phyloP scores from a whole-genome alignment of 2,113 vertebrate genomes.

The Andinoacara biseriatus region DNA sequence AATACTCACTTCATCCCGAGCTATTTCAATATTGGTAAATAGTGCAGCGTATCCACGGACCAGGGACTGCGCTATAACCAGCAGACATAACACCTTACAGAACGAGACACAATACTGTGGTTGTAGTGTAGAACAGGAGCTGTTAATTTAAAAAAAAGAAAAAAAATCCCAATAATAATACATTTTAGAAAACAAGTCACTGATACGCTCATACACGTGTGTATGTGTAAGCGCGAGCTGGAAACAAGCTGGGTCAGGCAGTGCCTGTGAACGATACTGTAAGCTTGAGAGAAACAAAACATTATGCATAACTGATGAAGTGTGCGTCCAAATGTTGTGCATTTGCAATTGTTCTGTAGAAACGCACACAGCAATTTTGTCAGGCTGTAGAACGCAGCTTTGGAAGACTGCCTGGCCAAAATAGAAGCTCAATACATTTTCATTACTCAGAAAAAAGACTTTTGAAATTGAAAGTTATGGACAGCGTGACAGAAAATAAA shows the following conservation, averaged over 20 bases:
- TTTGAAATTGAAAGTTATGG: conserved; percentile 8
- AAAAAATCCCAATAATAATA: background rate
- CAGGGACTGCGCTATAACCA: conserved; percentile 22
- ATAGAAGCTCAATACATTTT: conserved; percentile 33
- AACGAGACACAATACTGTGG: conserved; percentile 47
- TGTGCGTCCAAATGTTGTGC: conserved; percentile 22
- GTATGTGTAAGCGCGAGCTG: background rate
- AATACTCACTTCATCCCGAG: conserved; percentile 72
- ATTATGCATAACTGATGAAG: background rate
- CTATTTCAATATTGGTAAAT: conserved; percentile 77
- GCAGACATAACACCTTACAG: conserved; percentile 64
- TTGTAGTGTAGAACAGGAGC: conserved; percentile 22
- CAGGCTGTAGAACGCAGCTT: conserved; percentile 26
- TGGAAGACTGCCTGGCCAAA: conserved; percentile 39
- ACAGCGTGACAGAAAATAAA: background rate
- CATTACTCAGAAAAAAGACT: conserved; percentile 14
- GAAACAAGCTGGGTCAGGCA: background rate
- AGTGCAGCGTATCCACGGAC: conserved; percentile 51
- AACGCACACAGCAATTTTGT: conserved; percentile 39
- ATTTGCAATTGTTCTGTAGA: conserved; percentile 3
- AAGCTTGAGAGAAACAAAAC: background rate
- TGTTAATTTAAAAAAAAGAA: background rate
- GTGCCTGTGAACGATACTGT: background rate
- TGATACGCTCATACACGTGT: too few relatives aligned
- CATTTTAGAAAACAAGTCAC: background rate